These are phyloP conservation scores for Nyleta sp. DNA, from an alignment of 2,888 invertebrate genomes.

Conservation along the genomic window DNA sequence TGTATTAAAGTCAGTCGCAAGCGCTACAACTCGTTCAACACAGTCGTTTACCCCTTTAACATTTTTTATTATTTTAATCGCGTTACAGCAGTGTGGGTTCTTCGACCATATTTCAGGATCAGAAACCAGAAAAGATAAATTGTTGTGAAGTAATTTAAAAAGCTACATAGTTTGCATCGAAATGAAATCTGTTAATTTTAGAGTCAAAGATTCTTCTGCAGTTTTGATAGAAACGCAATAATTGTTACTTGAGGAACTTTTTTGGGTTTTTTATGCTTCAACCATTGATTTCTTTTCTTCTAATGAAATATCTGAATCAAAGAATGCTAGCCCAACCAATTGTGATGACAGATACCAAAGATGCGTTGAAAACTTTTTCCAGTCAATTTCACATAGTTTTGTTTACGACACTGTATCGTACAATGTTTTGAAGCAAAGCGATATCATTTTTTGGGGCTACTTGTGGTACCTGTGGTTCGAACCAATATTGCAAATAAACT, in stretches of 20 bases:
- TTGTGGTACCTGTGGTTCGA: neutral
- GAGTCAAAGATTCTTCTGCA: neutral
- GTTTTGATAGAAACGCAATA: neutral
- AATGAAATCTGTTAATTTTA: neutral
- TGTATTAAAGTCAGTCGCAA: neutral
- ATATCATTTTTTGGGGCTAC: neutral
- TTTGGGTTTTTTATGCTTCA: neutral
- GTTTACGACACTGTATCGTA: neutral
- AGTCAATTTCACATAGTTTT: neutral
- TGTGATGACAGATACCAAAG: constrained; percentile 1
- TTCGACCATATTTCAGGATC: constrained; percentile 1
- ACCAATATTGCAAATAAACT: neutral
- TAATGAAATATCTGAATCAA: neutral
- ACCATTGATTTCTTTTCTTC: neutral
- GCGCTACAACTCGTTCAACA: neutral
- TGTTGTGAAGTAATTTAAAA: neutral
- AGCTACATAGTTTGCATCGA: neutral
- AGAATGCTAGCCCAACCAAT: neutral
- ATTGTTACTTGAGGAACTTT: neutral
- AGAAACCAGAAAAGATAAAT: neutral
- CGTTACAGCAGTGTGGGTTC: neutral
- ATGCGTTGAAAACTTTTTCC: neutral
- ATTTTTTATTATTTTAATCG: neutral
- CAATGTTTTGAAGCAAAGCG: neutral
- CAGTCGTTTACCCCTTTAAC: constrained; percentile 6